Evolutionary conservation across 2,113 vertebrate species (phyloP).

Genomic region (Aphelocoma coerulescens): DNA sequence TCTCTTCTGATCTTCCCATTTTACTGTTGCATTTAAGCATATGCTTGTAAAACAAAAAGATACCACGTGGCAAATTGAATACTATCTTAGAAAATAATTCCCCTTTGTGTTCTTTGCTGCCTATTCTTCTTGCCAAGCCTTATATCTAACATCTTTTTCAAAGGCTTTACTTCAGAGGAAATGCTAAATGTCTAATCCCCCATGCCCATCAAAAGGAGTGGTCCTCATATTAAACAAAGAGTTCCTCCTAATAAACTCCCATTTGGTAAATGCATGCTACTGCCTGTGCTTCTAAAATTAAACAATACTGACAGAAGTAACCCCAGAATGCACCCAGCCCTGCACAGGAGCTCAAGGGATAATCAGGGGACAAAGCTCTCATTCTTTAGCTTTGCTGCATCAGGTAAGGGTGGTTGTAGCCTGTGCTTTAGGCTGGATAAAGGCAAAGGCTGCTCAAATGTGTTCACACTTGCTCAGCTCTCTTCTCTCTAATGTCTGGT

Average conservation of each 20-base stretch:
- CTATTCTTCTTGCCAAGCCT: neutral
- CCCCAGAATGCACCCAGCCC: neutral
- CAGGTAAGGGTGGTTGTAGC: neutral
- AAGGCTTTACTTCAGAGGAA: neutral
- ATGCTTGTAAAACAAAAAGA: conserved; percentile 14
- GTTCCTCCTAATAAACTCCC: neutral
- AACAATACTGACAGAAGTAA: neutral
- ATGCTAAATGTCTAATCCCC: neutral
- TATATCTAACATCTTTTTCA: neutral
- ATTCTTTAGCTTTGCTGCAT: neutral
- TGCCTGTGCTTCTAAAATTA: neutral
- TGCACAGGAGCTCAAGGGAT: neutral
- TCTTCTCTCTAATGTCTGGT: neutral
- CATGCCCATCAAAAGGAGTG: neutral
- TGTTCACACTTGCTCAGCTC: neutral
- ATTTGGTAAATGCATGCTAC: neutral
- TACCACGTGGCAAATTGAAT: neutral
- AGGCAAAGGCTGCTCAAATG: neutral
- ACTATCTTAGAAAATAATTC: neutral
- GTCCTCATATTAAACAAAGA: neutral
- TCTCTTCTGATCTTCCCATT: conserved; percentile 11
- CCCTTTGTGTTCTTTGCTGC: neutral
- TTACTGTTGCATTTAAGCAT: neutral
- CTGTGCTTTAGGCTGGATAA: neutral
- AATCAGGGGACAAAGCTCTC: neutral